These are phyloP conservation scores for Lutjanus campechanus DNA, from an alignment of 2,797 vertebrate species.

Conservation along the genomic window DNA sequence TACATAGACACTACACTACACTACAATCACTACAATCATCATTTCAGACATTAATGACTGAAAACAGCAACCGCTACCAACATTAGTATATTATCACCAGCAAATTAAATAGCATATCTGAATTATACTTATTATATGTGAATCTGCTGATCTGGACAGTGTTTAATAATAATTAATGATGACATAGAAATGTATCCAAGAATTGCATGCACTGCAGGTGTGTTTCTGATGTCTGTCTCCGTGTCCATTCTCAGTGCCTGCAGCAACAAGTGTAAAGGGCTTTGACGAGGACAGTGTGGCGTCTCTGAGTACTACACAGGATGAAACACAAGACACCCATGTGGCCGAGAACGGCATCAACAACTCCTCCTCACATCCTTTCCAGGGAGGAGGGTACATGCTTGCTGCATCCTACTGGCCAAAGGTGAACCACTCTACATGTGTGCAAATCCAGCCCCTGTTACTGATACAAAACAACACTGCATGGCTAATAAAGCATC, in stretches of 20 bases:
- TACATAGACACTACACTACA: too few species aligned
- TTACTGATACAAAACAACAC: not conserved
- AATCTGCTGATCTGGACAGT: not conserved
- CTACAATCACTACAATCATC: too few species aligned
- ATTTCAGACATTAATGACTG: too few species aligned
- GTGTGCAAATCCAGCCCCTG: not conserved
- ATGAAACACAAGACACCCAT: conserved; percentile 94
- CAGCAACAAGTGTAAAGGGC: conserved; percentile 89
- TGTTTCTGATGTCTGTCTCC: conserved; percentile 20
- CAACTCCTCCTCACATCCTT: conserved; percentile 88
- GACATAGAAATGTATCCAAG: not conserved
- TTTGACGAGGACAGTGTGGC: conserved; percentile 98
- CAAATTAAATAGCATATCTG: not conserved
- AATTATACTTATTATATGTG: too few species aligned
- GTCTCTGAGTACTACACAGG: conserved; percentile 93
- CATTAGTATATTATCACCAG: too few species aligned
- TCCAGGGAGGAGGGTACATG: conserved; percentile 95
- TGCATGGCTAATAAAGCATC: not conserved
- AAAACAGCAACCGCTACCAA: too few species aligned
- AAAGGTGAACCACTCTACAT: conserved; percentile 87
- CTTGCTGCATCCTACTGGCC: conserved; percentile 98
- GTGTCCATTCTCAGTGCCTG: conserved; percentile 81
- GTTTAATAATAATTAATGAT: not conserved
- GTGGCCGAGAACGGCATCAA: conserved; percentile 92
- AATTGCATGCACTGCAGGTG: not conserved